Conservation (phyloP, 1,140 invertebrate genomes). For the Delia radicum region DNA sequence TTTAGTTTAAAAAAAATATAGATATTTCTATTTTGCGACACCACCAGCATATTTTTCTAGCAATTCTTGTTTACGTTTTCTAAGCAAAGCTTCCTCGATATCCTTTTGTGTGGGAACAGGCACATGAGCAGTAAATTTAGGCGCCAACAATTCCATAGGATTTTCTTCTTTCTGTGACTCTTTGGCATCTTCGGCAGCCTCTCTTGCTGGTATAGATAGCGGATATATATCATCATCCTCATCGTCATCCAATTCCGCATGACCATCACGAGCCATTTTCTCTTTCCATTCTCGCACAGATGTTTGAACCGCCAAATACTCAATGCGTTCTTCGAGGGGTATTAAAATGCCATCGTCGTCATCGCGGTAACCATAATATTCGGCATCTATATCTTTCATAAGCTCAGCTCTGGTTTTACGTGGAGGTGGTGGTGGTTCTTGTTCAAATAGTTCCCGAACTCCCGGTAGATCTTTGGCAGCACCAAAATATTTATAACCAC, state of each 20-base stretch:
- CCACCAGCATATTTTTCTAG: constrained; percentile 68
- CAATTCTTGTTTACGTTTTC: constrained; percentile 86
- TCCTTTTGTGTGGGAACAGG: constrained; percentile 85
- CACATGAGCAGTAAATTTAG: constrained; percentile 77
- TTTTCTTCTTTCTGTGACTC: constrained; percentile 29
- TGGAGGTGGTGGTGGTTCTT: constrained; percentile 85
- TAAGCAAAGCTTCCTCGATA: constrained; percentile 84
- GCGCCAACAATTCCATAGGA: constrained; percentile 52
- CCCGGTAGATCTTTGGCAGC: constrained; percentile 98
- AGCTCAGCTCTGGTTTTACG: constrained; percentile 92
- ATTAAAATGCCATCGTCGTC: constrained; percentile 95
- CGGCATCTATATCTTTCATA: constrained; percentile 97
- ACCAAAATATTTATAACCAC: constrained; percentile 99
- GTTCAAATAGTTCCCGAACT: constrained; percentile 95
- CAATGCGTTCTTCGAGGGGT: constrained; percentile 81
- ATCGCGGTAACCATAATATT: constrained; percentile 98
- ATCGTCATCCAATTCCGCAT: constrained; percentile 58
- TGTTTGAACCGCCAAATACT: constrained; percentile 69
- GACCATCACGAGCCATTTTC: constrained; percentile 63
- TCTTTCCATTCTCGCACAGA: constrained; percentile 67
- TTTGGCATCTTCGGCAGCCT: constrained; percentile 43
- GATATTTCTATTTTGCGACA: not conserved
- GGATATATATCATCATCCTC: constrained; percentile 59
- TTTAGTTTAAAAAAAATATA: not conserved
- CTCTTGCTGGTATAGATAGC: constrained; percentile 41